Evolutionary conservation across 2,888 invertebrate species (phyloP).

Genomic region (Rotaria sp.): DNA sequence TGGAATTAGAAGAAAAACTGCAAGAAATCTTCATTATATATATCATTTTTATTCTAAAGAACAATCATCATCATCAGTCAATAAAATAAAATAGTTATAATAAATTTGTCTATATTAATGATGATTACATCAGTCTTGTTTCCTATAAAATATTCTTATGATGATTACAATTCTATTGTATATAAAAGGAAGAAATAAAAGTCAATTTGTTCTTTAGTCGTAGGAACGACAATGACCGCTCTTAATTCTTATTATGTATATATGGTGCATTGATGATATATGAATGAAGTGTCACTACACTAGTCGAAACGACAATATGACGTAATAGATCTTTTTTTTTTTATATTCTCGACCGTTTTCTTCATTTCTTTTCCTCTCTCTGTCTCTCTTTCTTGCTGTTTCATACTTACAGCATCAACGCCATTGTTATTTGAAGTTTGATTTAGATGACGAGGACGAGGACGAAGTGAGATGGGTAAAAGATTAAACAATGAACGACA

Average conservation of each 20-base stretch:
- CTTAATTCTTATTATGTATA: not conserved
- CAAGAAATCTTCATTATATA: not conserved
- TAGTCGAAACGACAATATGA: not conserved
- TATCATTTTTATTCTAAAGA: not conserved
- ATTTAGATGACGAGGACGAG: not conserved
- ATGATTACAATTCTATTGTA: not conserved
- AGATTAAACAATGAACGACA: constrained; percentile 22
- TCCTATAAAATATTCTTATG: not conserved
- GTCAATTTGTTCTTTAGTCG: not conserved
- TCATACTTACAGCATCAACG: constrained; percentile 14
- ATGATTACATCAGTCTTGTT: not conserved
- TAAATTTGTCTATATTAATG: not conserved
- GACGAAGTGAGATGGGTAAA: not conserved
- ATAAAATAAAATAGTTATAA: not conserved
- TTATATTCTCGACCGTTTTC: not conserved
- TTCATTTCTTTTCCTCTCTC: not conserved
- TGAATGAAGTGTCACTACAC: not conserved
- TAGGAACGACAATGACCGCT: not conserved
- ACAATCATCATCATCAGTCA: constrained; percentile 1
- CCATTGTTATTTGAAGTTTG: constrained; percentile 9
- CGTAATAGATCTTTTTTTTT: not conserved
- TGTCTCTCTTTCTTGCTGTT: not conserved
- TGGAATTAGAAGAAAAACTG: not conserved
- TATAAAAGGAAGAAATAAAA: not conserved
- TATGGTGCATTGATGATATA: not conserved